Evolutionary conservation across 2,113 vertebrate genomes (phyloP).

Genomic region (Oreotrochilus melanogaster): DNA sequence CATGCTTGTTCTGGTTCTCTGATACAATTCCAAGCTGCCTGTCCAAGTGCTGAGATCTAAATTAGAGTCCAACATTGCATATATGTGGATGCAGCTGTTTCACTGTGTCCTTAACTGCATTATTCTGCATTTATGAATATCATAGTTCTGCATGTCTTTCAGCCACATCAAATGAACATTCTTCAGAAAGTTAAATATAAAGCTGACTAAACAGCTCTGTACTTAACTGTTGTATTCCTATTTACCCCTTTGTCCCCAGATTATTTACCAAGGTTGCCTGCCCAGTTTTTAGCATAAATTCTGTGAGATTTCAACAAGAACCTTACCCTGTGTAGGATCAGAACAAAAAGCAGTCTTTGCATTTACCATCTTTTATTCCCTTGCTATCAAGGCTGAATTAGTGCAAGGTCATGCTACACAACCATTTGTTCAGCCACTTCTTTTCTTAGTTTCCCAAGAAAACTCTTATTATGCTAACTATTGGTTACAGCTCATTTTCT

Average conservation of each 20-base stretch:
- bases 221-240: not conserved
- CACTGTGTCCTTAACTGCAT: slow-evolving; percentile 26
- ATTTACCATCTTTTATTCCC: not conserved
- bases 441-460: not conserved
- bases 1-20: not conserved
- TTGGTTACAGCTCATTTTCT: not conserved
- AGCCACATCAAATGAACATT: not conserved
- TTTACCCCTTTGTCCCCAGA: not conserved
- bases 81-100: not conserved
- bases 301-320: not conserved
- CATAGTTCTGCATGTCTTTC: not conserved
- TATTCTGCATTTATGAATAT: slow-evolving; percentile 41
- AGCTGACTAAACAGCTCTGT: slow-evolving; percentile 29
- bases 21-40: not conserved
- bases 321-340: not conserved
- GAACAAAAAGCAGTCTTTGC: not conserved
- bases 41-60: not conserved
- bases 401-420: not conserved
- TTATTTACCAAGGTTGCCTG: not conserved
- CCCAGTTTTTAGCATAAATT: not conserved
- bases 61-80: not conserved
- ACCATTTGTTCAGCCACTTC: not conserved
- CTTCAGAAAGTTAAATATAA: slow-evolving; percentile 41
- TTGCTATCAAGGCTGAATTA: not conserved
- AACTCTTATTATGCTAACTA: not conserved